A percentile compares a stretch with the other conserved stretches of the same genome.
phyloP scores from a whole-genome alignment of 2,888 invertebrate species.

The Ectropis crepuscularia region DNA sequence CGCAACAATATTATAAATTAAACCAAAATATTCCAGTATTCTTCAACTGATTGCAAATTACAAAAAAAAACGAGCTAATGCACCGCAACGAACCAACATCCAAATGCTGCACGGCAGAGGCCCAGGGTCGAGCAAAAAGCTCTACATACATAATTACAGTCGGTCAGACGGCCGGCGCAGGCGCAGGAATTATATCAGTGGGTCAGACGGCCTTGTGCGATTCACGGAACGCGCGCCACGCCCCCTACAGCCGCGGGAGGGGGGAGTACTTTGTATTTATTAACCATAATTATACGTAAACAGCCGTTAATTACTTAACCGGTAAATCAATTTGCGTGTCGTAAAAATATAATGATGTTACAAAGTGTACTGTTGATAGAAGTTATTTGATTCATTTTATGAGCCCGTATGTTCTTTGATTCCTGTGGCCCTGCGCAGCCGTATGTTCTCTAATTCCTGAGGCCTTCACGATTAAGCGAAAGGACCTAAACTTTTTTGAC shows the following conservation, averaged over 20 bases:
- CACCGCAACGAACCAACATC: slow-evolving; percentile 10
- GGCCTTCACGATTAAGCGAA: no score
- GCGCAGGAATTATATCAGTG: slow-evolving; percentile 62
- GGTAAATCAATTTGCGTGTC: slow-evolving; percentile 16
- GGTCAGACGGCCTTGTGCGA: slow-evolving; percentile 69
- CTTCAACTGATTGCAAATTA: neutral
- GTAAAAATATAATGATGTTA: neutral
- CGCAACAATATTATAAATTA: no score
- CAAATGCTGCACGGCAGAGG: slow-evolving; percentile 21
- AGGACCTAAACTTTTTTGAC: no score
- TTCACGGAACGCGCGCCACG: slow-evolving; percentile 67
- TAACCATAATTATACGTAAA: slow-evolving; percentile 29
- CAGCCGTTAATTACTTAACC: slow-evolving; percentile 12
- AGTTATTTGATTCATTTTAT: no score
- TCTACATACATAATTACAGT: slow-evolving; percentile 44
- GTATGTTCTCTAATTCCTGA: no score
- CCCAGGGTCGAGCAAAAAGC: slow-evolving; percentile 36
- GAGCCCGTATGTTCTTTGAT: no score
- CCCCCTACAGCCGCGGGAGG: slow-evolving; percentile 43
- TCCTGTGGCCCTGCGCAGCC: no score
- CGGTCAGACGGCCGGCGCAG: slow-evolving; percentile 45
- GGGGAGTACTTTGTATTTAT: slow-evolving; percentile 20
- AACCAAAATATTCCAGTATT: neutral
- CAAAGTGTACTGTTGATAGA: neutral
- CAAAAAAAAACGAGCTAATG: slow-evolving; percentile 9